Evolutionary conservation across 2,888 invertebrate genomes (phyloP).

Genomic region (Allygus modestus): DNA sequence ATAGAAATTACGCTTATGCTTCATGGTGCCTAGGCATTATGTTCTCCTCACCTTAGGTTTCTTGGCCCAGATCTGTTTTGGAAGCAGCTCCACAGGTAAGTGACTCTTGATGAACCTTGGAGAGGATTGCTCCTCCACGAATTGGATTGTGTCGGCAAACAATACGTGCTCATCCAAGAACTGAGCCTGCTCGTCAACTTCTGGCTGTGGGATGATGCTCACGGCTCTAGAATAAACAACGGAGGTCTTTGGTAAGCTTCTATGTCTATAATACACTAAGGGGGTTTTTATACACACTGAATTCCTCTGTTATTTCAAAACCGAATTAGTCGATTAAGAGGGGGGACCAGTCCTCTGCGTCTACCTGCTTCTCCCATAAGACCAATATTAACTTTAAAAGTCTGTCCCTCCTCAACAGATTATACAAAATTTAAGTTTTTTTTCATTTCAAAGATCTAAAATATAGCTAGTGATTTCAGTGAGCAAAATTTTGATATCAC

Average conservation of each 20-base stretch:
- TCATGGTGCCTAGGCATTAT: no score
- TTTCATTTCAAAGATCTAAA: no score
- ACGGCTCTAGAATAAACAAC: slow-evolving; percentile 67
- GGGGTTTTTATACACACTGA: not conserved
- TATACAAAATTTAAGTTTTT: no score
- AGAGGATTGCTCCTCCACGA: slow-evolving; percentile 66
- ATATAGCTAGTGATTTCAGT: no score
- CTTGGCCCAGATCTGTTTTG: slow-evolving; percentile 69
- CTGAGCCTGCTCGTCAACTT: slow-evolving; percentile 64
- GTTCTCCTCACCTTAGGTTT: slow-evolving; percentile 67
- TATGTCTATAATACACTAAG: not conserved
- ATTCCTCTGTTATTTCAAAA: no score
- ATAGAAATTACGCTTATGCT: no score
- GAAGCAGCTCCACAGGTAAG: slow-evolving; percentile 68
- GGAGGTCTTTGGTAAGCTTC: not conserved
- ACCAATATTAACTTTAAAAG: no score
- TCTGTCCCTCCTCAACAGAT: no score
- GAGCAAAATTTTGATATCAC: no score
- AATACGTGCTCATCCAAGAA: slow-evolving; percentile 68
- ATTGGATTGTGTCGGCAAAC: slow-evolving; percentile 69
- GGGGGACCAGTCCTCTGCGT: no score
- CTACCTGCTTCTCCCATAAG: no score
- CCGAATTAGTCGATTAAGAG: no score
- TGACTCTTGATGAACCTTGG: slow-evolving; percentile 70
- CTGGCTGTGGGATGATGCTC: slow-evolving; percentile 67